Conservation (phyloP, 1,140 invertebrate genomes). For the Bilobella aurantiaca region DNA sequence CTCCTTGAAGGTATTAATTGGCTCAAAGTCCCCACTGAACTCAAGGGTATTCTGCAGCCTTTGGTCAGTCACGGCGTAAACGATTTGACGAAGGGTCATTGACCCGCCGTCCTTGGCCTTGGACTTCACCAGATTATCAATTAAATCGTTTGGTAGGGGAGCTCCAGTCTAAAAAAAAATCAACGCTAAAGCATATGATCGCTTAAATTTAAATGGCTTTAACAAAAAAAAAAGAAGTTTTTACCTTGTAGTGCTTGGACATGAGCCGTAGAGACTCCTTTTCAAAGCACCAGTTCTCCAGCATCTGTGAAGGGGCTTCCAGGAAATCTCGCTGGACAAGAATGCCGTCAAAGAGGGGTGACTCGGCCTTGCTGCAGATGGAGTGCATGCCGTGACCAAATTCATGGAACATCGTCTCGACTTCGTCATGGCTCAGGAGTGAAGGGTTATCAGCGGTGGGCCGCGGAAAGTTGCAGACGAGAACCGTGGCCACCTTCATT, state of each 20-base stretch:
- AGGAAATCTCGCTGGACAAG: constrained; percentile 49
- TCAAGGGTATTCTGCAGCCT: too few species aligned
- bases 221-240: neutral
- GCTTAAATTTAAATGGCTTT: neutral
- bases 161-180: constrained; percentile 35
- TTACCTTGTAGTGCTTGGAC: constrained; percentile 45
- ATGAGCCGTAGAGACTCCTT: constrained; percentile 44
- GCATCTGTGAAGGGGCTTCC: constrained; percentile 50
- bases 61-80: constrained; percentile 46
- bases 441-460: constrained; percentile 45
- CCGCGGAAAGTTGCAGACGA: constrained; percentile 50
- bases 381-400: constrained; percentile 52
- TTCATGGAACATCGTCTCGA: constrained; percentile 50
- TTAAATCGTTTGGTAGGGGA: constrained; percentile 43
- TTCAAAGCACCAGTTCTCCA: constrained; percentile 52
- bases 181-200: neutral
- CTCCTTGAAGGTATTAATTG: too few species aligned
- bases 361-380: constrained; percentile 44
- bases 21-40: too few species aligned
- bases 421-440: constrained; percentile 47
- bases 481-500: constrained; percentile 44
- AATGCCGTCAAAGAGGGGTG: constrained; percentile 44
- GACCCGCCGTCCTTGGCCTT: constrained; percentile 44
- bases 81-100: constrained; percentile 46
- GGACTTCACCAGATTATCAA: constrained; percentile 44